Conservation (phyloP, 2,888 invertebrate species). For the Drosophila kuntzei region DNA sequence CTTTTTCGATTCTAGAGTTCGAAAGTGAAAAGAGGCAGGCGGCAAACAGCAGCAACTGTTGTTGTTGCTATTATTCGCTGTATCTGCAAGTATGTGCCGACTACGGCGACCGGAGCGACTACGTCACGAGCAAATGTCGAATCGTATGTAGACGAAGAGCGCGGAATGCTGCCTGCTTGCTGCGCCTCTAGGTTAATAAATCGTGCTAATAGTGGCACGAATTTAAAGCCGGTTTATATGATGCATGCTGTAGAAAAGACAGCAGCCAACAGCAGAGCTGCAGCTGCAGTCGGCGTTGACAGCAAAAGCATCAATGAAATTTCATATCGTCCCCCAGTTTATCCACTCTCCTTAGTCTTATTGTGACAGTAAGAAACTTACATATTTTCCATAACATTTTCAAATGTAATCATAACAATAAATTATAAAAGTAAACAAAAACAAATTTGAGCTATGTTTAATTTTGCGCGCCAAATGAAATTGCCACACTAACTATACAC, state of each 20-base stretch:
- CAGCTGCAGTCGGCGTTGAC: slow-evolving; percentile 23
- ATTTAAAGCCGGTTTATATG: slow-evolving; percentile 80
- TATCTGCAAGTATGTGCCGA: slow-evolving; percentile 75
- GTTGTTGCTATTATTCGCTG: slow-evolving; percentile 38
- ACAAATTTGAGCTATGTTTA: slow-evolving; percentile 9
- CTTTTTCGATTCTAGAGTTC: slow-evolving; percentile 58
- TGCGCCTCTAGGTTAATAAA: slow-evolving; percentile 77
- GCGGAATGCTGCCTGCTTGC: slow-evolving; percentile 35
- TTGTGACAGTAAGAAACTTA: slow-evolving; percentile 8
- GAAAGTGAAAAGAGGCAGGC: slow-evolving; percentile 62
- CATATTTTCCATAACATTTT: not conserved
- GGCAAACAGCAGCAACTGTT: slow-evolving; percentile 41
- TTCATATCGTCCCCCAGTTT: slow-evolving; percentile 5
- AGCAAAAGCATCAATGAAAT: slow-evolving; percentile 74
- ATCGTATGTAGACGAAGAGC: slow-evolving; percentile 36
- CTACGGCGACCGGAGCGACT: slow-evolving; percentile 36
- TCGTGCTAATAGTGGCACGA: slow-evolving; percentile 82
- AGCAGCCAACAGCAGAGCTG: slow-evolving; percentile 3
- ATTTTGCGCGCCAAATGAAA: slow-evolving; percentile 58
- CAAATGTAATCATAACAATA: not conserved
- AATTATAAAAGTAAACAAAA: slow-evolving; percentile 21
- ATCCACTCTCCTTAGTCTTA: not conserved
- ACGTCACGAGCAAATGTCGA: slow-evolving; percentile 51
- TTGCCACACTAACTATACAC: slow-evolving; percentile 18
- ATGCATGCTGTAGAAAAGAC: slow-evolving; percentile 34